Conservation (phyloP, 2,888 invertebrate genomes). For the Tubulanus polymorphus region DNA sequence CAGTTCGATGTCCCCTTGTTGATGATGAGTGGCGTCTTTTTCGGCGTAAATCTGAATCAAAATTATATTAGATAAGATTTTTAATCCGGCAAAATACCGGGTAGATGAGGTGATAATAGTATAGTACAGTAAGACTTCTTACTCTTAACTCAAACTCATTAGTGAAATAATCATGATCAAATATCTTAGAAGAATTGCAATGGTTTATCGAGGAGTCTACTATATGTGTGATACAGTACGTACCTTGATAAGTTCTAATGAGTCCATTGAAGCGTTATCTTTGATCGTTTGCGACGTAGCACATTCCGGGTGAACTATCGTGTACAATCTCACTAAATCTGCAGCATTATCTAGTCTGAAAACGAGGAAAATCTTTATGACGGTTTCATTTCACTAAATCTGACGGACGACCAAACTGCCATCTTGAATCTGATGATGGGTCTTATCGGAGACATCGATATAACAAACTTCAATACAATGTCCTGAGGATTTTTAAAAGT, state of each 20-base stretch:
- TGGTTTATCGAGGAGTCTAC: background rate
- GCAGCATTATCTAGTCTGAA: constrained; percentile 33
- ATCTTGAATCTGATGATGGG: no score
- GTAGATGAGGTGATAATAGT: no score
- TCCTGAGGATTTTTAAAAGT: no score
- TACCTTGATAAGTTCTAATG: background rate
- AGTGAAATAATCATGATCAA: no score
- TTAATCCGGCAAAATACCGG: no score
- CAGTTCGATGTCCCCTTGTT: background rate
- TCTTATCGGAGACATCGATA: no score
- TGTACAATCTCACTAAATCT: constrained; percentile 27
- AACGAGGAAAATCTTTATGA: background rate
- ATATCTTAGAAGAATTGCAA: no score
- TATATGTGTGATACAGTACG: background rate
- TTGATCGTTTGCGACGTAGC: constrained; percentile 8
- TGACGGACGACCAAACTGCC: background rate
- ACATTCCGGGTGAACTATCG: constrained; percentile 29
- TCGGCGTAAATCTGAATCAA: background rate
- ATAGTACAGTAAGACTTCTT: no score
- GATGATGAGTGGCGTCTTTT: background rate
- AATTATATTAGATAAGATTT: no score
- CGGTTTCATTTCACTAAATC: background rate
- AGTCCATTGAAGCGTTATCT: background rate
- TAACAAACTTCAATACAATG: no score
- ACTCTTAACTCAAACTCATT: no score